Conservation (phyloP, 1,140 invertebrate species). For the Argopecten irradians region DNA sequence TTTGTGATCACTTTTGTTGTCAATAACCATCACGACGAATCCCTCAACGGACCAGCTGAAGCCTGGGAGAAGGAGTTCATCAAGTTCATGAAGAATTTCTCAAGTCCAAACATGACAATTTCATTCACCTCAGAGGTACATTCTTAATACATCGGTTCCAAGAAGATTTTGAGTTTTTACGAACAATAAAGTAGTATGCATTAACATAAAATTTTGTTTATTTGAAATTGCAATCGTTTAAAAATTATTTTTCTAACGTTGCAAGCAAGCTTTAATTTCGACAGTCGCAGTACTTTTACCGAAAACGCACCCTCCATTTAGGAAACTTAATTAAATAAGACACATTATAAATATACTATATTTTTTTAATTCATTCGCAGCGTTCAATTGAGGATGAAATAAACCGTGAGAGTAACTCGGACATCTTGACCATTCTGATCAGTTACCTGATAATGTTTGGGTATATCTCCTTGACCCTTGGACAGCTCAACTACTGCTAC, state of each 20-base stretch:
- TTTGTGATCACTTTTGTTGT: constrained; percentile 94
- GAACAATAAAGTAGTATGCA: too few relatives aligned
- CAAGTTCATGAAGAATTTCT: constrained; percentile 89
- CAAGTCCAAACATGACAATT: constrained; percentile 88
- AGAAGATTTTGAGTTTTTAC: too few relatives aligned
- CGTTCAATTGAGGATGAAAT: constrained; percentile 97
- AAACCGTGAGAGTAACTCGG: constrained; percentile 92
- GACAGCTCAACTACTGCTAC: constrained; percentile 85
- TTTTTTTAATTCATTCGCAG: constrained; percentile 72
- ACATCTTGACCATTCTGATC: constrained; percentile 93
- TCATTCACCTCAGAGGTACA: constrained; percentile 90
- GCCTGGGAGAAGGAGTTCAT: constrained; percentile 95
- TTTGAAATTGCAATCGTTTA: too few relatives aligned
- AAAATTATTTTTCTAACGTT: too few relatives aligned
- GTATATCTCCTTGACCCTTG: constrained; percentile 96
- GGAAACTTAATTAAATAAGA: too few relatives aligned
- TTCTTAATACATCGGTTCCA: too few relatives aligned
- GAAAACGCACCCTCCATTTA: too few relatives aligned
- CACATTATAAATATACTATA: too few relatives aligned
- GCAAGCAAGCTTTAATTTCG: too few relatives aligned
- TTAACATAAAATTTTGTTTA: too few relatives aligned
- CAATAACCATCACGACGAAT: constrained; percentile 79
- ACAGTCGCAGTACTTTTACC: too few relatives aligned
- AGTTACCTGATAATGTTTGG: constrained; percentile 99
- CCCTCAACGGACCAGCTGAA: constrained; percentile 80